Conservation (phyloP, 2,797 vertebrate species). For the Urosaurus nigricauda region DNA sequence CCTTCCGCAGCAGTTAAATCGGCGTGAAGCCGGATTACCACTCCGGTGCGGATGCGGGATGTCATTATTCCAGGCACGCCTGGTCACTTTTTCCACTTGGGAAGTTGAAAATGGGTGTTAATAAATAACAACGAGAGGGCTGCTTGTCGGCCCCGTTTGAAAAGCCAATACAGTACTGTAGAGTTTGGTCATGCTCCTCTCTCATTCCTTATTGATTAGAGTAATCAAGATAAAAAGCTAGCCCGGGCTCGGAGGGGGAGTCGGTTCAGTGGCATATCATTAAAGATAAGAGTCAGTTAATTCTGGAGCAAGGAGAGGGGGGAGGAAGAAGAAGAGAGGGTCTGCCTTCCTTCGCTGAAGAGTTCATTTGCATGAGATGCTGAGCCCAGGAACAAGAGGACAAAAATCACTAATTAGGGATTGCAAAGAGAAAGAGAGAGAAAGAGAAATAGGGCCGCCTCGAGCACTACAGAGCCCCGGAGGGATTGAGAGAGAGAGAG, state of each 20-base stretch:
- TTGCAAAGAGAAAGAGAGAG: too few relatives aligned
- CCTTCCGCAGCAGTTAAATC: too few relatives aligned
- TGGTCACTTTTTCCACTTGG: too few relatives aligned
- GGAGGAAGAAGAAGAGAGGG: too few relatives aligned
- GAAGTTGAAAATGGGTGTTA: conserved; percentile 81
- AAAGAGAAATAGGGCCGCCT: too few relatives aligned
- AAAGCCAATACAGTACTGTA: conserved; percentile 88
- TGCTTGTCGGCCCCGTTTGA: conserved; percentile 87
- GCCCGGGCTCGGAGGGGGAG: conserved; percentile 75
- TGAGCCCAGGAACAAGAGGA: conserved; percentile 89
- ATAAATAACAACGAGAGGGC: conserved; percentile 83
- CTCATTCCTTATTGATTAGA: conserved; percentile 90
- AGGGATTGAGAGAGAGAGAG: conserved; percentile 79
- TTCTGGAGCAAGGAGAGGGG: conserved; percentile 82
- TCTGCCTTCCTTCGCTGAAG: conserved; percentile 84
- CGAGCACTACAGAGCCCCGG: conserved; percentile 79
- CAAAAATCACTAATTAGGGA: conserved; percentile 97
- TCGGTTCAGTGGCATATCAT: conserved; percentile 88
- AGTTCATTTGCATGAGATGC: conserved; percentile 94
- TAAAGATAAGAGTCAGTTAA: conserved; percentile 93
- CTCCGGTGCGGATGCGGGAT: not conserved
- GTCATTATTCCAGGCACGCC: conserved; percentile 8
- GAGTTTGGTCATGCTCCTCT: conserved; percentile 88
- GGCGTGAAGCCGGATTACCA: too few relatives aligned
- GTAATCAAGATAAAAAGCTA: conserved; percentile 90